Evolutionary conservation across 1,140 invertebrate species (phyloP).

Genomic region (Andrena cerasifolii): DNA sequence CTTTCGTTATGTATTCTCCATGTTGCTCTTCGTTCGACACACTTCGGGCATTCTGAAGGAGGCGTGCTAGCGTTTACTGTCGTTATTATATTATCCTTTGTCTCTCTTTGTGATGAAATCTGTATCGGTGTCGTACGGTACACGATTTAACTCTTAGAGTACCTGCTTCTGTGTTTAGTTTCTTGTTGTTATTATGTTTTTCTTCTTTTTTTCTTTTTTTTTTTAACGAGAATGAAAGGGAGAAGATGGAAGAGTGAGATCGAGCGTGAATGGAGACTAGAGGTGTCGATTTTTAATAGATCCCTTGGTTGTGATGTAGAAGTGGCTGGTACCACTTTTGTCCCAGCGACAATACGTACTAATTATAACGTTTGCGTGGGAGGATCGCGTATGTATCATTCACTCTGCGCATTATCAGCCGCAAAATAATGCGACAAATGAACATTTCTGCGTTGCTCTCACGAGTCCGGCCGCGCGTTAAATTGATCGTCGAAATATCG

Average conservation of each 20-base stretch:
- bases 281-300: slow-evolving; percentile 40
- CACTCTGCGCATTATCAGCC: slow-evolving; percentile 18
- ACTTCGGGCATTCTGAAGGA: slow-evolving; percentile 45
- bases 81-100: slow-evolving; percentile 43
- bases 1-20: slow-evolving; percentile 5
- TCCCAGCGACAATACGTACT: slow-evolving; percentile 42
- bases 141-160: slow-evolving; percentile 57
- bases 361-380: slow-evolving; percentile 24
- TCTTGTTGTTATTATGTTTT: slow-evolving; percentile 46
- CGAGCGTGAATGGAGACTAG: slow-evolving; percentile 22
- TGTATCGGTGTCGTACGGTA: slow-evolving; percentile 50
- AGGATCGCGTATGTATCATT: slow-evolving; percentile 28
- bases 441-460: background rate
- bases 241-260: slow-evolving; percentile 6
- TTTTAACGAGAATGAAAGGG: slow-evolving; percentile 4
- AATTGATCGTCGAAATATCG: background rate
- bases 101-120: slow-evolving; percentile 61
- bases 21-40: background rate
- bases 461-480: background rate
- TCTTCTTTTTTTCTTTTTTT: slow-evolving; percentile 6
- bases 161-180: slow-evolving; percentile 60
- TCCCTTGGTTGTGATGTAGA: slow-evolving; percentile 49
- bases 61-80: slow-evolving; percentile 30
- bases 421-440: background rate
- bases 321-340: slow-evolving; percentile 68